Percentiles rank a stretch among this genome's conserved stretches.
Conservation (phyloP, 2,113 vertebrate species). For the Probosciger aterrimus region DNA sequence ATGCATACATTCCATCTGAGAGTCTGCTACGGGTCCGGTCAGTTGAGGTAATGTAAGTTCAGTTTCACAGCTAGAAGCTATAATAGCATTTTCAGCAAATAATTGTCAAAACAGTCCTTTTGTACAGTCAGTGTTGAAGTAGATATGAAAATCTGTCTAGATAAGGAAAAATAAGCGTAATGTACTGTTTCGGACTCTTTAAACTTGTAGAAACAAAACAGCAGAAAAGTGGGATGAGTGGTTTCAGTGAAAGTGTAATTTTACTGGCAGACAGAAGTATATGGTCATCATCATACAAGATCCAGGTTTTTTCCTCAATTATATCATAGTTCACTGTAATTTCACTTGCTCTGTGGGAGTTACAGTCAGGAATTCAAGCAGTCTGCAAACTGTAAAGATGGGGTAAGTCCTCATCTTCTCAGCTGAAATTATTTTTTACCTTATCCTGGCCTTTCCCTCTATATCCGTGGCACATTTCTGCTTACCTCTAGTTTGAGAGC, state of each 20-base stretch:
- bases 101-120: slow-evolving; percentile 17
- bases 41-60: slow-evolving; percentile 69
- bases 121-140: background rate
- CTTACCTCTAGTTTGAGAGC: background rate
- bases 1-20: slow-evolving; percentile 63
- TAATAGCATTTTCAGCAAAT: slow-evolving; percentile 19
- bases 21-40: slow-evolving; percentile 51
- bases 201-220: background rate
- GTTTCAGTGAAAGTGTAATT: slow-evolving; percentile 14
- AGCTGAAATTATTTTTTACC: background rate
- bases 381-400: background rate
- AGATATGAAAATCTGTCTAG: background rate
- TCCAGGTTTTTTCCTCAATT: background rate
- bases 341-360: slow-evolving; percentile 19
- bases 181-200: background rate
- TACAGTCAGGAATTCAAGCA: background rate
- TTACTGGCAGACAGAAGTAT: slow-evolving; percentile 21
- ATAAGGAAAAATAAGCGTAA: background rate
- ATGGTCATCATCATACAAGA: background rate
- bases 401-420: background rate
- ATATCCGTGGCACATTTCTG: background rate
- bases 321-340: slow-evolving; percentile 45
- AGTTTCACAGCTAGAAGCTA: slow-evolving; percentile 32
- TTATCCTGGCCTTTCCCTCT: background rate
- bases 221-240: background rate